phyloP scores from a whole-genome alignment of 2,888 invertebrate genomes.

The Dicyrtomina minuta region DNA sequence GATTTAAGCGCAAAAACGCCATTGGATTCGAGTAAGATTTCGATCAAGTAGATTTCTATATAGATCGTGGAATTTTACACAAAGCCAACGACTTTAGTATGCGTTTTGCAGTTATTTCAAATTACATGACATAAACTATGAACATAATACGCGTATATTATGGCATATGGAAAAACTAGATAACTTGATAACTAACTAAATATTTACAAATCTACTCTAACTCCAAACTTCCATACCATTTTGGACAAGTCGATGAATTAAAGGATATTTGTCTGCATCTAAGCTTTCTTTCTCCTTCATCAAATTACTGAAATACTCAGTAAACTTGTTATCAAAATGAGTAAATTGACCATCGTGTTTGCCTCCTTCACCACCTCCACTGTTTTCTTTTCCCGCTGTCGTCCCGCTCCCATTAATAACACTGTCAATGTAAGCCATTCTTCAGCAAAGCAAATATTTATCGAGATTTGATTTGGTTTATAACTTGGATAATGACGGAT shows the following conservation, averaged over 20 bases:
- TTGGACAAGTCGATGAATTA: constrained; percentile 36
- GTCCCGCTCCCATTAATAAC: too few species aligned
- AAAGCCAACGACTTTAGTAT: too few species aligned
- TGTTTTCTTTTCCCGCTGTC: background rate
- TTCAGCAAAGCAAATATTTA: too few species aligned
- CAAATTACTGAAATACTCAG: constrained; percentile 74
- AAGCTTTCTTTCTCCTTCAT: constrained; percentile 70
- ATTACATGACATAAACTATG: background rate
- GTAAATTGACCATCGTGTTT: constrained; percentile 55
- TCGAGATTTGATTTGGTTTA: too few species aligned
- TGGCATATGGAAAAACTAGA: too few species aligned
- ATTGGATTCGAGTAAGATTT: too few species aligned
- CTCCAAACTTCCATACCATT: constrained; percentile 41
- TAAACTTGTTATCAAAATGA: constrained; percentile 65
- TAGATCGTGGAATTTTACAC: too few species aligned
- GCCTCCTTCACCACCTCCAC: background rate
- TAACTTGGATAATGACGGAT: too few species aligned
- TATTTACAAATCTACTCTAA: too few species aligned
- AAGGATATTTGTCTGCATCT: constrained; percentile 59
- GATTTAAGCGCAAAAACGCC: background rate
- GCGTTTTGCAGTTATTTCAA: too few species aligned
- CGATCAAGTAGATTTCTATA: too few species aligned
- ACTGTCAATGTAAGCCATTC: constrained; percentile 11
- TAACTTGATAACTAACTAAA: background rate
- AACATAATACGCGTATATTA: too few species aligned